Percentiles rank a stretch among this genome's conserved stretches.
phyloP scores from a whole-genome alignment of 2,113 vertebrate genomes.

The Chloebia gouldiae region DNA sequence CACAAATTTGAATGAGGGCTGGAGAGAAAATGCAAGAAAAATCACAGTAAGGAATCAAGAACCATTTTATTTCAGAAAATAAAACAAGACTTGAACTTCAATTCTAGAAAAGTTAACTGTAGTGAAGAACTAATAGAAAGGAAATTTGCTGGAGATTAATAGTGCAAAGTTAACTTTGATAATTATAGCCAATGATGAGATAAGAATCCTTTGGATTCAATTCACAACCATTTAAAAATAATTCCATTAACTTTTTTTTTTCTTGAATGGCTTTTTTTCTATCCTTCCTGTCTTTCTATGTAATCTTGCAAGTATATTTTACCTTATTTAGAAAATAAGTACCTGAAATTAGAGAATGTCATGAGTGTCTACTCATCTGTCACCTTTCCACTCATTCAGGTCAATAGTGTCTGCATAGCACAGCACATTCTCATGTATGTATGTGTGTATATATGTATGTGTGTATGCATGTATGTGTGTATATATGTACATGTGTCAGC shows the following conservation, averaged over 20 bases:
- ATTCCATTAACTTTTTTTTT: background rate
- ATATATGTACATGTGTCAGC: background rate
- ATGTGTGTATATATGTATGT: background rate
- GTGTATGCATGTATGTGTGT: background rate
- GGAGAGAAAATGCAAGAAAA: slow-evolving; percentile 6
- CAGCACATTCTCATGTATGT: background rate
- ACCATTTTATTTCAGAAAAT: slow-evolving; percentile 18
- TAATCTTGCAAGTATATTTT: background rate
- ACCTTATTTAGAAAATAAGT: background rate
- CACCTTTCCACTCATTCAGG: background rate
- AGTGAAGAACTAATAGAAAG: slow-evolving; percentile 22
- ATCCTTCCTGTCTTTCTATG: background rate
- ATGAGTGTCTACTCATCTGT: background rate
- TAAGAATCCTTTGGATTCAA: background rate
- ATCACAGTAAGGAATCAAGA: slow-evolving; percentile 9
- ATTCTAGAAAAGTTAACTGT: background rate
- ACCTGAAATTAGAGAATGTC: background rate
- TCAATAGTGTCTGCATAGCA: background rate
- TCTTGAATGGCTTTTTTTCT: background rate
- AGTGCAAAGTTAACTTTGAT: background rate
- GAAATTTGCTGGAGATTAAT: background rate
- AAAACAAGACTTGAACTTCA: background rate
- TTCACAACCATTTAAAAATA: background rate
- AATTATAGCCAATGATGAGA: background rate
- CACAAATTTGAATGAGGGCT: background rate